Base-by-base conservation (phyloP, 92 coral and sea anemone species). In the Zoanthus sansibaricus region DNA sequence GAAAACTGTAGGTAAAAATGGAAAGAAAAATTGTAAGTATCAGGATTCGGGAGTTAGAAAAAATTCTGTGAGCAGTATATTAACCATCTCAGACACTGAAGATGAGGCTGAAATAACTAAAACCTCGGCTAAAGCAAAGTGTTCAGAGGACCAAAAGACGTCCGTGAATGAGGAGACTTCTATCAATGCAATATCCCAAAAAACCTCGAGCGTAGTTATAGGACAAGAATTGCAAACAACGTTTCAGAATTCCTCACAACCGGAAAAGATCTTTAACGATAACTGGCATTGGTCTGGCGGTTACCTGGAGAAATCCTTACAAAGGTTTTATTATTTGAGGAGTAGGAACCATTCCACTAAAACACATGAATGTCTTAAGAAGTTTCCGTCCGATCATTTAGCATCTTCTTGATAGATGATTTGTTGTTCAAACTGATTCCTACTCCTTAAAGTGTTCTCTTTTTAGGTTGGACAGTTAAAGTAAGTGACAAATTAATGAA, bases 71-170 rank as follows among this genome's bases (percentile, higher is more conserved):
- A 10, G 20, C 8, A 80, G 17, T 44, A 46, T 12, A 49, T 64
- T 80, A 8, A 80, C 85, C 2, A 67, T 80, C 21, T 52, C 85
- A 10, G 85, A 80, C 20, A 80, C 75, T 45, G 85, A 80, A 10
- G 85, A 80, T 45, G 85, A 80, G 20, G 14, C 61, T 42, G 45
- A 62, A 61, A 21, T 75, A 4, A 80, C 85, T 62, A 72, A 64
- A 52, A 80, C 44, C 30, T 66, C 85, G 13, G 85, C 66, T 15
- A 20, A 48, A 17, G 31, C 85, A 80, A 80, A 80, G 59, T 80
- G 61, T 66, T 59, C 8, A 7, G 74, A 67, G 44, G 58, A 56
- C 46, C 70, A 6, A 46, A 49, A 9, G 16, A 42, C 75, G 6
- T 46, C 73, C 83, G 48, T 79, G 72, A 16, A 20, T 80, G 7